Percentiles rank a stretch among this genome's conserved stretches.
Conservation (phyloP, 64 coral and sea anemone species). For the Stichodactyla mertensii region DNA sequence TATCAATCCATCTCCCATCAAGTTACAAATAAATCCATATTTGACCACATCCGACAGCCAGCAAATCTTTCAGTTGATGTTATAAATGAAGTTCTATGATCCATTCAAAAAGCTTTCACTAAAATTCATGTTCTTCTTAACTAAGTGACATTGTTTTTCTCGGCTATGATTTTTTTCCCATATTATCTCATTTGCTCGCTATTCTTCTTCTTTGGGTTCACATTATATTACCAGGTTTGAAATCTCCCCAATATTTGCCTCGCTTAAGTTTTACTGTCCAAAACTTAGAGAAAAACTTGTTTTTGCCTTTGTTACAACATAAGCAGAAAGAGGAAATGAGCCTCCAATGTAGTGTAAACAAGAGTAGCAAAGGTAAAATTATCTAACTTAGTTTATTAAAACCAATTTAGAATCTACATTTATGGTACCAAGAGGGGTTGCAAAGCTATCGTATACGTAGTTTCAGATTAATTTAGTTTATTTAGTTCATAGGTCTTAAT, state of each 20-base stretch:
- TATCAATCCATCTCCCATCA: not conserved
- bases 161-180: too few species aligned
- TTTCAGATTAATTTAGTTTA: not conserved
- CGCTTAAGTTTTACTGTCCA: not conserved
- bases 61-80: constrained; percentile 1
- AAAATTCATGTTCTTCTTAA: too few species aligned
- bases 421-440: not conserved
- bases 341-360: not conserved
- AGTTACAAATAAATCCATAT: not conserved
- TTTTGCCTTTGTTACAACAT: too few species aligned
- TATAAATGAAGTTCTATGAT: not conserved
- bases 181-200: too few species aligned
- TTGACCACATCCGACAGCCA: constrained; percentile 3
- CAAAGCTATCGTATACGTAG: not conserved
- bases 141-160: too few species aligned
- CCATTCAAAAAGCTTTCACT: not conserved
- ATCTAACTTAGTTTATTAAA: not conserved
- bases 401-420: not conserved
- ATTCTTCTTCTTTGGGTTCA: not conserved
- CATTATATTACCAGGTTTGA: not conserved
- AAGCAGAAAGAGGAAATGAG: not conserved
- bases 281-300: not conserved
- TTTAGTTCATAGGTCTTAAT: not conserved
- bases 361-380: not conserved
- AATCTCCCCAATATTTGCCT: not conserved